Evolutionary conservation across 2,113 vertebrate species (phyloP).

Genomic region (Gambusia affinis): DNA sequence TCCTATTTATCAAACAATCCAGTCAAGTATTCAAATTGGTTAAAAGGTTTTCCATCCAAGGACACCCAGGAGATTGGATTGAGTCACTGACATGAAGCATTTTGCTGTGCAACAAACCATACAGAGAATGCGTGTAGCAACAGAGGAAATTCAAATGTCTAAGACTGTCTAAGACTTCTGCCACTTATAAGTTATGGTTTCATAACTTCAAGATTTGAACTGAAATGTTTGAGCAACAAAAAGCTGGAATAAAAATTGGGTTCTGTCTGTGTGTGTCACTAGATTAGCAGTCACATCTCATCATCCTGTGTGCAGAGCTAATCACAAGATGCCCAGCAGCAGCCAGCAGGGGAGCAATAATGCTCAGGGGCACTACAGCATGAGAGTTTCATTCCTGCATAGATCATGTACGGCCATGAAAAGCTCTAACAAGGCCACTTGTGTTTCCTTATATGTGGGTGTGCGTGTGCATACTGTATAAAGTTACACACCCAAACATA

Average conservation of each 20-base stretch:
- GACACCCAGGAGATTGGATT: no score
- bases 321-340: slow-evolving; percentile 62
- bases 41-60: no score
- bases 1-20: no score
- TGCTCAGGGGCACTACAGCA: slow-evolving; percentile 35
- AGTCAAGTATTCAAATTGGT: no score
- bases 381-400: slow-evolving; percentile 16
- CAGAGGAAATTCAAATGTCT: neutral
- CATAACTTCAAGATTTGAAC: neutral
- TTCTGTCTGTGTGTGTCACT: slow-evolving; percentile 53
- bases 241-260: slow-evolving; percentile 29
- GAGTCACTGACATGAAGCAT: no score
- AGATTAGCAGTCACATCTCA: slow-evolving; percentile 67
- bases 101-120: no score
- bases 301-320: slow-evolving; percentile 49
- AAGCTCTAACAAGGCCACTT: slow-evolving; percentile 34
- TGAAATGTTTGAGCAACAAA: neutral
- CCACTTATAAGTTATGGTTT: neutral
- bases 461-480: slow-evolving; percentile 7
- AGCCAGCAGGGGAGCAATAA: slow-evolving; percentile 57
- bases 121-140: no score
- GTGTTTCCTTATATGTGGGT: slow-evolving; percentile 29
- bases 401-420: slow-evolving; percentile 35
- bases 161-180: neutral
- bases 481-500: slow-evolving; percentile 16